Base-by-base conservation (phyloP, 2,797 vertebrate species). In the Thunnus albacares region DNA sequence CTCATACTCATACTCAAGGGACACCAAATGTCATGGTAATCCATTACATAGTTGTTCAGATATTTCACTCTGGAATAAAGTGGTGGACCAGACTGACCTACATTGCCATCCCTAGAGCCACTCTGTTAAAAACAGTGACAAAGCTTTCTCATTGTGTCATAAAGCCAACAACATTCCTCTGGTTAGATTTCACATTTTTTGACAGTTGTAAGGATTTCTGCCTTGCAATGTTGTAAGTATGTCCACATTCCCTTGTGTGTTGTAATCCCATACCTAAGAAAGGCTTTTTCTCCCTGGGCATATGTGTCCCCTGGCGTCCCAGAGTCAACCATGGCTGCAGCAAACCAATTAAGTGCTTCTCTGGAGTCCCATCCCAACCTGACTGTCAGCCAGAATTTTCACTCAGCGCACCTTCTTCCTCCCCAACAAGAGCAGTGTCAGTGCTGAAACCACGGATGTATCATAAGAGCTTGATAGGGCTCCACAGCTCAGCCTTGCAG, bases 261-360 rank as follows among this genome's bases (percentile, higher is more conserved):
- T 73, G 81, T 88, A 89, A 87, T 88, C 79, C 83, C 33, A 68
- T 51, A 76, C 71, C 86, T 69, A 68, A 74, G 62, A 84, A 83
- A 81, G 55, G 43, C 49, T 49, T 75, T 71, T 81, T 41, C 78
- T 81, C 81, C 58, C 69, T 13, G 68, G 78, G 74, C 51, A 51
- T 75, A n/a, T 24, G 38, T 74, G 81, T 85, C 75, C 77, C 47
- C 65, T 41, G 30, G 74, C 70, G 88, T 83, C 68, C 60, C 74
- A 1, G 22, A 71, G 74, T 85, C 75, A 78, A 58, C 75, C 75
- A 61, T 75, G 69, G 77, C 79, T 84, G 78, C 53, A 79, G 73
- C 75, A 87, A 80, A 89, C 77, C 87, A 88, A 91, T 90, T 84
- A 85, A 78, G 57, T 61, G 61, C 61, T 70, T 52, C 51, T 71